phyloP scores from a whole-genome alignment of 2,888 invertebrate species.

The Lissocephala sabroskyi region DNA sequence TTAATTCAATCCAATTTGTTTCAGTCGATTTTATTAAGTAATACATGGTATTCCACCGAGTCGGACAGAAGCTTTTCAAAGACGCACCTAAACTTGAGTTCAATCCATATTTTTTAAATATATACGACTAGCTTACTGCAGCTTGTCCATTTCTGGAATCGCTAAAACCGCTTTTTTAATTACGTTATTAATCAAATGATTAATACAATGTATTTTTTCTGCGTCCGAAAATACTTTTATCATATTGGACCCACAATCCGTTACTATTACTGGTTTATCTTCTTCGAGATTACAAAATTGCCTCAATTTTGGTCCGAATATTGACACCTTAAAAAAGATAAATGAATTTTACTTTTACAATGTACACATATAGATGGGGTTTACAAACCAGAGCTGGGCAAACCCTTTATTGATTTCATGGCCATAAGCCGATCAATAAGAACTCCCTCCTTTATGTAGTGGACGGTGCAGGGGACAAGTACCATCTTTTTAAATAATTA shows the following conservation, averaged over 20 bases:
- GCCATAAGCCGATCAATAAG: not conserved
- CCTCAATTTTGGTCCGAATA: not conserved
- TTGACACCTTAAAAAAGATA: not conserved
- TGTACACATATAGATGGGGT: not conserved
- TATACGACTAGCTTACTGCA: conserved; percentile 2
- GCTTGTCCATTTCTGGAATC: not conserved
- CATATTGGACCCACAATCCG: not conserved
- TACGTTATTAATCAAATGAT: not conserved
- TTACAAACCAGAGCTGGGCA: not conserved
- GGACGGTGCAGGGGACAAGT: conserved; percentile 1
- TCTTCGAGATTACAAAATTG: not conserved
- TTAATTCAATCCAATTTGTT: conserved; percentile 6
- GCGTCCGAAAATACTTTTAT: not conserved
- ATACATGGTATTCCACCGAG: conserved; percentile 11
- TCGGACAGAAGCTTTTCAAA: conserved; percentile 2
- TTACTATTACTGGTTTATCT: not conserved
- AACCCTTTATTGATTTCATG: conserved; percentile 3
- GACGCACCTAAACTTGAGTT: not conserved
- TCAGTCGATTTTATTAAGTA: conserved; percentile 10
- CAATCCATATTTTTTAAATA: conserved; percentile 3
- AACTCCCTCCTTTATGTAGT: conserved; percentile 4
- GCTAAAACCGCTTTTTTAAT: not conserved
- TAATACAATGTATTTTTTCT: not conserved
- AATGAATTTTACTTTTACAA: not conserved
- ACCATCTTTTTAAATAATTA: conserved; percentile 5